These are phyloP conservation scores for Pollenia angustigena DNA, from an alignment of 2,888 invertebrate genomes.

Conservation along the genomic window DNA sequence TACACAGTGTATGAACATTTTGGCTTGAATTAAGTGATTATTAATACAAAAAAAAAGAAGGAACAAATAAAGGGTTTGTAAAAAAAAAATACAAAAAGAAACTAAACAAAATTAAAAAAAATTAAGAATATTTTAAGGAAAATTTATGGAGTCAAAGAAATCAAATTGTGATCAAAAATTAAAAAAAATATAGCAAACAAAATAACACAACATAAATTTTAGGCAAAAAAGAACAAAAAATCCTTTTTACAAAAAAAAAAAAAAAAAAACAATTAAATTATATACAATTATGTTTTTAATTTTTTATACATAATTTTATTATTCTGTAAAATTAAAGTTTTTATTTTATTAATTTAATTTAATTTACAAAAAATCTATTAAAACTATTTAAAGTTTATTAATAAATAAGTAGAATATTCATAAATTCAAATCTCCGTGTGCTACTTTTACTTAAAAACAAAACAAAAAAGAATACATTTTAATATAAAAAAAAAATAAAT, in stretches of 20 bases:
- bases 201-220: conserved; percentile 68
- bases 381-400: conserved; percentile 69
- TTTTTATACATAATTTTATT: conserved; percentile 41
- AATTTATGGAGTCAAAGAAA: conserved; percentile 79
- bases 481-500: conserved; percentile 63
- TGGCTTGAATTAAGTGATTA: conserved; percentile 55
- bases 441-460: conserved; percentile 77
- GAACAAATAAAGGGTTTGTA: conserved; percentile 46
- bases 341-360: conserved; percentile 2
- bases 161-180: conserved; percentile 82
- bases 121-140: conserved; percentile 74
- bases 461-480: conserved; percentile 58
- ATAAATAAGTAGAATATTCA: conserved; percentile 74
- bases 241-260: conserved; percentile 48
- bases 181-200: conserved; percentile 59
- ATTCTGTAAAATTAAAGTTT: conserved; percentile 21
- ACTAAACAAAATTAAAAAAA: conserved; percentile 50
- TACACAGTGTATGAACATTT: conserved; percentile 64
- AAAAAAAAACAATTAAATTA: neutral
- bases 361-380: conserved; percentile 52
- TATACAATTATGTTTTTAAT: conserved; percentile 31
- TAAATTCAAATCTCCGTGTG: conserved; percentile 79
- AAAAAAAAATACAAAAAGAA: conserved; percentile 56
- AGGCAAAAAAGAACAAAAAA: conserved; percentile 64
- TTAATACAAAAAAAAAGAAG: conserved; percentile 34